Evolutionary conservation across 2,888 invertebrate species (phyloP).

Genomic region (Myopa testacea): DNA sequence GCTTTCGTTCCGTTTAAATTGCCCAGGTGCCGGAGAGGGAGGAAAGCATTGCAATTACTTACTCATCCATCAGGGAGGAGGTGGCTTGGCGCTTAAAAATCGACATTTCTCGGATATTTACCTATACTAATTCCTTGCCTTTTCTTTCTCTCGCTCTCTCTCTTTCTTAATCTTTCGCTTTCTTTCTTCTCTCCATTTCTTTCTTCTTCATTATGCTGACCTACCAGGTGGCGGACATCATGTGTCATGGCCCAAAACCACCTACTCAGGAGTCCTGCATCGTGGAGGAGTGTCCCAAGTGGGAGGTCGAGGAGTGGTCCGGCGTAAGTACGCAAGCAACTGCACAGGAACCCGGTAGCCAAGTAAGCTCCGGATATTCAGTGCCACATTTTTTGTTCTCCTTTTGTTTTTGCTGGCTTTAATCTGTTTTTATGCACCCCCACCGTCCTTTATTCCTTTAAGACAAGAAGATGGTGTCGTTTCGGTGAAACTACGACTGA

Average conservation of each 20-base stretch:
- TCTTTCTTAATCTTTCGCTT: conserved; percentile 40
- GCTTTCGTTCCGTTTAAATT: conserved; percentile 11
- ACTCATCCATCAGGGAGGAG: no score
- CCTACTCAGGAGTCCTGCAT: conserved; percentile 85
- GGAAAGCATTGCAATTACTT: not conserved
- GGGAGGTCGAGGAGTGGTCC: conserved; percentile 91
- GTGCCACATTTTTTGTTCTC: conserved; percentile 47
- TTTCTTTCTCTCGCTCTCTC: conserved; percentile 29
- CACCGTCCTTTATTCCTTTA: not conserved
- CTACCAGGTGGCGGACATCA: conserved; percentile 79
- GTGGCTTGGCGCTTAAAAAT: not conserved
- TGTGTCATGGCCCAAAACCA: conserved; percentile 82
- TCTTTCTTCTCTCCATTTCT: conserved; percentile 42
- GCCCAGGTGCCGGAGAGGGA: not conserved
- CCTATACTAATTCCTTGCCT: conserved; percentile 7
- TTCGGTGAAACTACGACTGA: not conserved
- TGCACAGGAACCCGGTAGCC: conserved; percentile 10
- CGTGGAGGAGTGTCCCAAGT: conserved; percentile 86
- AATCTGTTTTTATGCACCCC: not conserved
- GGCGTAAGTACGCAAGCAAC: conserved; percentile 76
- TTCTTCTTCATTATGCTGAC: not conserved
- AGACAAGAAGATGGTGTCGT: conserved; percentile 11
- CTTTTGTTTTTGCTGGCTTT: not conserved
- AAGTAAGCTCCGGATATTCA: conserved; percentile 43
- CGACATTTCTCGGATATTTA: conserved; percentile 15